These are phyloP conservation scores for Trichogramma pretiosum DNA, from an alignment of 1,140 invertebrate species.

Conservation along the genomic window DNA sequence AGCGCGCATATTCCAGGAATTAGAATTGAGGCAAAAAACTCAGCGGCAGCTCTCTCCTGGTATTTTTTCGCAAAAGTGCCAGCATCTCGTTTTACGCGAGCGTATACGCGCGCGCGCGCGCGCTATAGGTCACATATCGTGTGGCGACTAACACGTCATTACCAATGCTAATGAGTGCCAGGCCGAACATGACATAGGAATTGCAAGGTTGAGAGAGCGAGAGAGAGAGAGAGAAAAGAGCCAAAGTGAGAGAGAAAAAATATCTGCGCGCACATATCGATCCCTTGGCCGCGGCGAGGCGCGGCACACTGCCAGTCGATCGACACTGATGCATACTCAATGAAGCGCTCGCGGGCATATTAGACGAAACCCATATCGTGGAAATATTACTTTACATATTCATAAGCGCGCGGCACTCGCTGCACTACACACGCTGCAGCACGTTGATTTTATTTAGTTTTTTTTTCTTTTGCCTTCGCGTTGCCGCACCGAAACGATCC, in stretches of 20 bases:
- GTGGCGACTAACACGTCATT: constrained; percentile 1
- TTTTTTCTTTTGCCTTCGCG: too few relatives aligned
- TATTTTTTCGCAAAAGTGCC: too few relatives aligned
- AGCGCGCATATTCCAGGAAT: too few relatives aligned
- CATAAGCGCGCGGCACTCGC: too few relatives aligned
- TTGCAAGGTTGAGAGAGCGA: not conserved
- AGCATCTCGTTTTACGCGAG: too few relatives aligned
- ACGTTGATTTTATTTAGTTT: too few relatives aligned
- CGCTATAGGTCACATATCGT: constrained; percentile 10
- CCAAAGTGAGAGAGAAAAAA: not conserved
- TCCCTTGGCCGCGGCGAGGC: constrained; percentile 17
- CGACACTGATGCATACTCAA: constrained; percentile 34
- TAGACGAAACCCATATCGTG: too few relatives aligned
- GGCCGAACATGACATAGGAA: constrained; percentile 9
- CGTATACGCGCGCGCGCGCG: not conserved
- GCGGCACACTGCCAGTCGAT: constrained; percentile 35
- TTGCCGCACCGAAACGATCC: too few relatives aligned
- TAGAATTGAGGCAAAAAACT: too few relatives aligned
- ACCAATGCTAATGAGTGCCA: constrained; percentile 14
- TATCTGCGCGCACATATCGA: not conserved
- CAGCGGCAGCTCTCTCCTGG: too few relatives aligned
- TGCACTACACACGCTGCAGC: too few relatives aligned
- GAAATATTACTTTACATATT: too few relatives aligned
- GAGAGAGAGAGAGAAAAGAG: not conserved
- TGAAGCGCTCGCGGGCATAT: constrained; percentile 28